Evolutionary conservation across 2,797 vertebrate genomes (phyloP).

Genomic region (Pseudochirops corinnae): DNA sequence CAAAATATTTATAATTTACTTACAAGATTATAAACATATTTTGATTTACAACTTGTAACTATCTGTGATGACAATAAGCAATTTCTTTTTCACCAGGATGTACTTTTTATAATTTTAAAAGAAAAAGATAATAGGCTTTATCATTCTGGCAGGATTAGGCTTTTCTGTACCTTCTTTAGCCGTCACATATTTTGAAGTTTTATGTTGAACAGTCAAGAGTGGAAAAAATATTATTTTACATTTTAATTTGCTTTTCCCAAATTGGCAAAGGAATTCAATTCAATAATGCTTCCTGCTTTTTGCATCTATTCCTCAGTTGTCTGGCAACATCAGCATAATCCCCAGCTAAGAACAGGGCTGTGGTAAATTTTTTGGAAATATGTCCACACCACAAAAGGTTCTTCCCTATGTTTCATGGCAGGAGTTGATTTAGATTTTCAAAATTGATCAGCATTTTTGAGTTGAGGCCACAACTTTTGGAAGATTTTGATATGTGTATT

Average conservation of each 20-base stretch:
- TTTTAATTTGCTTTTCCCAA: constrained; percentile 83
- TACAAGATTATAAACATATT: background rate
- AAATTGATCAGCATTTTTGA: constrained; percentile 88
- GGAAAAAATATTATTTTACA: constrained; percentile 84
- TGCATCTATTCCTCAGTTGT: constrained; percentile 82
- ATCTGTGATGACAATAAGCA: background rate
- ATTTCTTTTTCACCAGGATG: background rate
- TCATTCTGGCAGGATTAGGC: constrained; percentile 60
- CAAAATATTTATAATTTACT: constrained; percentile 16
- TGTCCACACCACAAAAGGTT: constrained; percentile 84
- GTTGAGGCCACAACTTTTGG: constrained; percentile 84
- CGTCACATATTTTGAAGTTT: constrained; percentile 60
- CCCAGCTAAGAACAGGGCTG: constrained; percentile 82
- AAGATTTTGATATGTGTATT: constrained; percentile 86
- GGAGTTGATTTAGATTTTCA: constrained; percentile 84
- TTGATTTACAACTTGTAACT: constrained; percentile 41
- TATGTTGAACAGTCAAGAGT: constrained; percentile 72
- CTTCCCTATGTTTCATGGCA: constrained; percentile 82
- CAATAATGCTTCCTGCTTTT: constrained; percentile 86
- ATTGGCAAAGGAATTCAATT: constrained; percentile 83
- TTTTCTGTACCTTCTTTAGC: constrained; percentile 74
- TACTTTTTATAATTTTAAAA: constrained; percentile 55
- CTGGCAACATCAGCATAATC: constrained; percentile 85
- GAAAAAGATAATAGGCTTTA: constrained; percentile 45
- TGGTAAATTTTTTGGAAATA: constrained; percentile 84